These are phyloP conservation scores for Pterois miles DNA, from an alignment of 2,797 vertebrate species.

Conservation along the genomic window DNA sequence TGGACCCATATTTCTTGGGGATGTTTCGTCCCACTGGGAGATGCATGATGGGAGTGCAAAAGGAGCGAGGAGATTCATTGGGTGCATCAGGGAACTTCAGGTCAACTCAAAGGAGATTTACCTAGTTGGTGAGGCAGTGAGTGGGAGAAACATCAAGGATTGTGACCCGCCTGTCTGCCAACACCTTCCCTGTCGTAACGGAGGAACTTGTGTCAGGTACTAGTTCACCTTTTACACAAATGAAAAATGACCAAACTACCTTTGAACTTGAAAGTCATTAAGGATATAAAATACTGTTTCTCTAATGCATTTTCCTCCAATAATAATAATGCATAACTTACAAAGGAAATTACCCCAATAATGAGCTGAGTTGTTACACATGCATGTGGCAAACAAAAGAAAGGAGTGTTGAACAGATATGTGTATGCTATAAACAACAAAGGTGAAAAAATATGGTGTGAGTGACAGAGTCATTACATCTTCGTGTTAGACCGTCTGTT, in stretches of 20 bases:
- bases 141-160: constrained; percentile 87
- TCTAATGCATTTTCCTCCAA: neutral
- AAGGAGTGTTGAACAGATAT: constrained; percentile 7
- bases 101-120: constrained; percentile 85
- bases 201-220: constrained; percentile 89
- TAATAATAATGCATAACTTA: neutral
- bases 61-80: constrained; percentile 79
- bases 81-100: constrained; percentile 88
- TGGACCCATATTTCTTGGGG: constrained; percentile 87
- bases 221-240: constrained; percentile 39
- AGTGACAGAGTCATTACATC: constrained; percentile 14
- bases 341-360: constrained; percentile 11
- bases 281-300: neutral
- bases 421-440: neutral
- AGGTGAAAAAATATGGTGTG: constrained; percentile 1
- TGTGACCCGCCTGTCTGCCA: constrained; percentile 85
- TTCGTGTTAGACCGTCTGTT: constrained; percentile 18
- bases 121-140: constrained; percentile 81
- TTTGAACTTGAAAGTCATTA: constrained; percentile 11
- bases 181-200: constrained; percentile 85
- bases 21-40: constrained; percentile 79
- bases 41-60: constrained; percentile 62
- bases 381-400: neutral
- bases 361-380: neutral
- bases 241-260: constrained; percentile 1